Evolutionary conservation across 2,797 vertebrate genomes (phyloP).

Genomic region (Neopelma chrysocephalum): DNA sequence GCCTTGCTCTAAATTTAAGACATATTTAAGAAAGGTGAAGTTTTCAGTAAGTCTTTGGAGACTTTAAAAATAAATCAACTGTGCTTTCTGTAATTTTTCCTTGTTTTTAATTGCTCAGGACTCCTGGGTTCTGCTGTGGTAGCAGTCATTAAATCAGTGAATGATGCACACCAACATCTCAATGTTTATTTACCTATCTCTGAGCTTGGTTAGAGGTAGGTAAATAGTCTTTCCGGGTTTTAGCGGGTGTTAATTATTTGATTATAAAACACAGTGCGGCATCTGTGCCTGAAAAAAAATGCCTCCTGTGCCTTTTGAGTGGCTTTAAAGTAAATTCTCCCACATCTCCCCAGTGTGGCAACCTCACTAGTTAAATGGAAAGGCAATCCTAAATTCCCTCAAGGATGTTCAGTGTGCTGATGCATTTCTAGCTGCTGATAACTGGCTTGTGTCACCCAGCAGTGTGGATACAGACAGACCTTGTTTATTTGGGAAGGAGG

Average conservation of each 20-base stretch:
- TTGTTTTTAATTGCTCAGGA: not conserved
- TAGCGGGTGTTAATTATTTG: not conserved
- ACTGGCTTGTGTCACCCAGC: not conserved
- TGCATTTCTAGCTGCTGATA: not conserved
- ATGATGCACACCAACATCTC: not conserved
- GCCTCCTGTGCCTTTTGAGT: not conserved
- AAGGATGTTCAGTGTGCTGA: not conserved
- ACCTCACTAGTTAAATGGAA: not conserved
- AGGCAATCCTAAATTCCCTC: not conserved
- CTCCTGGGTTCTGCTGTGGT: not conserved
- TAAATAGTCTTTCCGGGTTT: not conserved
- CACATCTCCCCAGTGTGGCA: not conserved
- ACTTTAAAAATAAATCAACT: not conserved
- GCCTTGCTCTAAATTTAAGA: conserved; percentile 16
- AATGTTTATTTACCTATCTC: not conserved
- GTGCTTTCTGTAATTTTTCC: not conserved
- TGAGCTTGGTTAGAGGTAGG: not conserved
- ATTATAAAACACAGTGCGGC: not conserved
- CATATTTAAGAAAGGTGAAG: not conserved
- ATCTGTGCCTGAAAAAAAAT: not conserved
- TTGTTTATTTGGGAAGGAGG: not conserved
- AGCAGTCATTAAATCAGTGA: not conserved
- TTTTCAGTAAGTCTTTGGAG: conserved; percentile 12
- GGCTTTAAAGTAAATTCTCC: not conserved
- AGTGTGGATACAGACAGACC: not conserved